These are phyloP conservation scores for Nasua narica DNA, from an alignment of 2,797 vertebrate species.

Conservation along the genomic window DNA sequence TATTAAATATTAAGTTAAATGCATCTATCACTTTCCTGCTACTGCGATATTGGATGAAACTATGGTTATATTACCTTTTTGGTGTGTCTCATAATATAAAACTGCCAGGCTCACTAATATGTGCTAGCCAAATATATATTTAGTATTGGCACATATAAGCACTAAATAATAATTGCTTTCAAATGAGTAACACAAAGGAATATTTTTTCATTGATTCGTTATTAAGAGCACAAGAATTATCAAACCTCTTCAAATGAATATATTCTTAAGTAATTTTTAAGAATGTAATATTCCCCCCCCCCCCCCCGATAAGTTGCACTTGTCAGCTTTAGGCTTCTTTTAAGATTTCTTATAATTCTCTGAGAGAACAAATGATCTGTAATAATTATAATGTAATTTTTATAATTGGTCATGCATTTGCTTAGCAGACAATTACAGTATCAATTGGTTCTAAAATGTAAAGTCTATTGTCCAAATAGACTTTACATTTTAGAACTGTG, in stretches of 20 bases:
- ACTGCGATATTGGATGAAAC: neutral
- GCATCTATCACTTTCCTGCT: neutral
- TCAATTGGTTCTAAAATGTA: neutral
- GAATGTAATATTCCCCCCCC: neutral
- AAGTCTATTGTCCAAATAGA: neutral
- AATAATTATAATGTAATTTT: neutral
- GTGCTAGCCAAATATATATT: neutral
- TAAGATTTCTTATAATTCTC: neutral
- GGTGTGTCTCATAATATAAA: neutral
- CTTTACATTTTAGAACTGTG: neutral
- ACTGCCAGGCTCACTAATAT: neutral
- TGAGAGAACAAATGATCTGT: neutral
- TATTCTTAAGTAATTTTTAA: neutral
- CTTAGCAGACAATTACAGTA: neutral
- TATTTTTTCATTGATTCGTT: neutral
- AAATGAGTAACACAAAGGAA: neutral
- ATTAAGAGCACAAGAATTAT: neutral
- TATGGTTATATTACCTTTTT: neutral
- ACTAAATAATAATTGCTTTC: neutral
- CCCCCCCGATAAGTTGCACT: neutral
- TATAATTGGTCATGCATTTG: neutral
- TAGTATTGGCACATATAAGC: neutral
- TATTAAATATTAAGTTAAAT: neutral
- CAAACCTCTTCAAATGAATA: neutral
- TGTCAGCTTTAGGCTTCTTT: neutral